Conservation (phyloP, 2,797 vertebrate species). For the Acanthurus leucopareius region DNA sequence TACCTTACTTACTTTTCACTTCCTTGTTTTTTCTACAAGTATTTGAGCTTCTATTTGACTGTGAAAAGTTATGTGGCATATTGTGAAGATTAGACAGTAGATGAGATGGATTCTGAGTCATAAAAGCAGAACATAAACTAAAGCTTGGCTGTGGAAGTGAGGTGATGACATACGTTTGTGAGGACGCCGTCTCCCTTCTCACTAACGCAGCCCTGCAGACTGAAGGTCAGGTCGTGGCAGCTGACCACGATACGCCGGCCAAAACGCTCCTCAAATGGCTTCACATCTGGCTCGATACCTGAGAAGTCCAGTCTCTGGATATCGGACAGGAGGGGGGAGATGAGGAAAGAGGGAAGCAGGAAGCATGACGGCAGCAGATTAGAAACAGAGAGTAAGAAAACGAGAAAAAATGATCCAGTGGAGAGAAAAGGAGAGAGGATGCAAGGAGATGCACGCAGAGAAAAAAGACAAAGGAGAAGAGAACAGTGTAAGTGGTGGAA, state of each 20-base stretch:
- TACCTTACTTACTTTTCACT: background rate
- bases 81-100: background rate
- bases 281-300: slow-evolving; percentile 95
- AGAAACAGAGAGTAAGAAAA: background rate
- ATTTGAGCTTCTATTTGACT: background rate
- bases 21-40: background rate
- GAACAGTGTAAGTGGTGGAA: background rate
- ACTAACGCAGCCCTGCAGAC: slow-evolving; percentile 91
- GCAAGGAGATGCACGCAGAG: background rate
- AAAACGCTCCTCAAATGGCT: slow-evolving; percentile 95
- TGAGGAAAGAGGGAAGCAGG: background rate
- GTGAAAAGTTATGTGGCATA: background rate
- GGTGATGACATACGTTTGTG: slow-evolving; percentile 89
- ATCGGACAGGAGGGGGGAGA: slow-evolving; percentile 9
- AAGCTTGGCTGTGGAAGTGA: background rate
- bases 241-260: slow-evolving; percentile 92
- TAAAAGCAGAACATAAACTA: background rate
- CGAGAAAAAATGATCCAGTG: slow-evolving; percentile 5
- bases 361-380: background rate
- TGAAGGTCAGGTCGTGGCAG: slow-evolving; percentile 95
- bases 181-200: slow-evolving; percentile 88
- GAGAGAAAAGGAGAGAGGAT: slow-evolving; percentile 12
- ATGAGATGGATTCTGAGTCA: fast-evolving
- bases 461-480: background rate
- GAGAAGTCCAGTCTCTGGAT: slow-evolving; percentile 95